phyloP scores from a whole-genome alignment of 2,113 vertebrate genomes.

The Phrynocephalus versicolor region DNA sequence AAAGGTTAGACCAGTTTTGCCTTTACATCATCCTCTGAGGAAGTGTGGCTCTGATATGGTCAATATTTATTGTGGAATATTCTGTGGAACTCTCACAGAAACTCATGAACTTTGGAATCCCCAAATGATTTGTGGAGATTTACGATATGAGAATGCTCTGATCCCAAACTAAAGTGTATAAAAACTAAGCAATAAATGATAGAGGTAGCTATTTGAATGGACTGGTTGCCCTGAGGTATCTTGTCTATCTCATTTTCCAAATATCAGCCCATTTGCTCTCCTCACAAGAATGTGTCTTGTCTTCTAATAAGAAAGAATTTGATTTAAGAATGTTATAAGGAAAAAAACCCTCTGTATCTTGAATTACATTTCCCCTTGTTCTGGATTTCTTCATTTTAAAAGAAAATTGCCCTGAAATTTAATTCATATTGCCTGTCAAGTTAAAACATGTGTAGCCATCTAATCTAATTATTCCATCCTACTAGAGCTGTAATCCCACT shows the following conservation, averaged over 20 bases:
- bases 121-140: background rate
- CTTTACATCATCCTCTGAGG: background rate
- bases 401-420: background rate
- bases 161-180: background rate
- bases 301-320: slow-evolving; percentile 14
- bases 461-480: slow-evolving; percentile 15
- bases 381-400: slow-evolving; percentile 17
- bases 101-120: background rate
- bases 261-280: background rate
- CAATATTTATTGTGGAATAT: background rate
- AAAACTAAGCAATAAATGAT: background rate
- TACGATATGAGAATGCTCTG: background rate
- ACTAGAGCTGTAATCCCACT: background rate
- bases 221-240: background rate
- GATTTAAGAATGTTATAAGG: slow-evolving; percentile 11
- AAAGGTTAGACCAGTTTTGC: too few species aligned
- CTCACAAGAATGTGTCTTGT: background rate
- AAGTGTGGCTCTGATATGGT: too few species aligned
- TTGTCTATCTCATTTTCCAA: background rate
- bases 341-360: background rate
- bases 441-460: slow-evolving; percentile 6
- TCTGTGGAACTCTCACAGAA: background rate
- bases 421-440: slow-evolving; percentile 25
- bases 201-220: background rate
- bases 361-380: slow-evolving; percentile 14